Evolutionary conservation across 2,888 invertebrate genomes (phyloP).

Genomic region (Xanthorhoe designata): DNA sequence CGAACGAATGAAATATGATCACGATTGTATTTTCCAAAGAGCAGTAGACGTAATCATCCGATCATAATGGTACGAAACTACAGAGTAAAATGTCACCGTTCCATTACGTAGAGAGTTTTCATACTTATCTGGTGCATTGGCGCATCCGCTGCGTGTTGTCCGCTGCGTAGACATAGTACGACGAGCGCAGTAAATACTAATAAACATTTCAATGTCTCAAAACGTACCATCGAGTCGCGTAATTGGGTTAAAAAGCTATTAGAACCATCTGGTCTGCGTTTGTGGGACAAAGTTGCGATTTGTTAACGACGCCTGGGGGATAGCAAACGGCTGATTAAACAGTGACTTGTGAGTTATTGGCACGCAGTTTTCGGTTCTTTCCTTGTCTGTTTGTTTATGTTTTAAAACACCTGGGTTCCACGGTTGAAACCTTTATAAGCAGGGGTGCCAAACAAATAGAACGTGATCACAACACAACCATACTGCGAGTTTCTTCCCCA

Average conservation of each 20-base stretch:
- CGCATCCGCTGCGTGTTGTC: neutral
- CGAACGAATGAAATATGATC: too few relatives aligned
- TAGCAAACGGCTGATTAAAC: conserved; percentile 62
- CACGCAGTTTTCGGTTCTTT: conserved; percentile 16
- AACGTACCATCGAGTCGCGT: conserved; percentile 43
- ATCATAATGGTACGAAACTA: too few relatives aligned
- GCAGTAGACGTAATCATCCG: too few relatives aligned
- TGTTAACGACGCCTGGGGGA: conserved; percentile 58
- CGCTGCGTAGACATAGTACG: conserved; percentile 15
- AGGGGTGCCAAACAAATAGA: too few relatives aligned
- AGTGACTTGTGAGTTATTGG: conserved; percentile 54
- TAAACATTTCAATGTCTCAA: conserved; percentile 50
- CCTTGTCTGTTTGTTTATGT: neutral
- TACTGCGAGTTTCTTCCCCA: too few relatives aligned
- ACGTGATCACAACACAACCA: too few relatives aligned
- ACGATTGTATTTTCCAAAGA: too few relatives aligned
- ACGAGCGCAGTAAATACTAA: conserved; percentile 45
- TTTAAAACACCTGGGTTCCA: neutral
- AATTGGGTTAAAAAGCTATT: conserved; percentile 68
- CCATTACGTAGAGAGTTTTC: too few relatives aligned
- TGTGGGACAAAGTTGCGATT: conserved; percentile 53
- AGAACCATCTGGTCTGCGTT: conserved; percentile 66
- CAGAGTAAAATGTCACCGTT: too few relatives aligned
- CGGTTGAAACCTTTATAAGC: too few relatives aligned
- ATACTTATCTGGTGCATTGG: too few relatives aligned